Percentiles rank a stretch among this genome's conserved stretches.
Evolutionary conservation across 1,140 invertebrate species (phyloP).

Genomic region (Eumeta japonica): DNA sequence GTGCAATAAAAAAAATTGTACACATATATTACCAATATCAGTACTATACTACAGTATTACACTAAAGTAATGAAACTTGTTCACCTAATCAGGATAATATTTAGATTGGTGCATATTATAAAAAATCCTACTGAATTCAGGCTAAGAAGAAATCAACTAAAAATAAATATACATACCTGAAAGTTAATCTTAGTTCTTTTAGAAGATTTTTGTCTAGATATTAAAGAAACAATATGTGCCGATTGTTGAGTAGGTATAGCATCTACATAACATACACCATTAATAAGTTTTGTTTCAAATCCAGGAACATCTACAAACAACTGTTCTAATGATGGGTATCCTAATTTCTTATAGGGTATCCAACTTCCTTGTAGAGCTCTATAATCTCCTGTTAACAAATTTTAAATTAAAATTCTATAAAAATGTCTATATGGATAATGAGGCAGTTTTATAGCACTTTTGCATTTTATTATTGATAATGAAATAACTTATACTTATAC

Average conservation of each 20-base stretch:
- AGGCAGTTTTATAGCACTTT: not conserved
- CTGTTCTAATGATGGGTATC: slow-evolving; percentile 56
- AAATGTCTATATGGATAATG: not conserved
- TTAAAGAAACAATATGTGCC: slow-evolving; percentile 60
- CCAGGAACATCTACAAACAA: slow-evolving; percentile 58
- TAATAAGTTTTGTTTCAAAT: slow-evolving; percentile 42
- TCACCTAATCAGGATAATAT: not conserved
- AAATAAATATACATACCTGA: not conserved
- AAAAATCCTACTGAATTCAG: not conserved
- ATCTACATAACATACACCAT: slow-evolving; percentile 56
- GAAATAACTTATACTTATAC: slow-evolving; percentile 1
- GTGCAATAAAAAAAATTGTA: not conserved
- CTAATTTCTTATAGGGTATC: slow-evolving; percentile 61
- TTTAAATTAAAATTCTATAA: not conserved
- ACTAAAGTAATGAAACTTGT: not conserved
- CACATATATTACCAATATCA: not conserved
- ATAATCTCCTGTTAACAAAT: slow-evolving; percentile 52
- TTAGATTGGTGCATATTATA: not conserved
- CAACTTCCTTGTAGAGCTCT: slow-evolving; percentile 55
- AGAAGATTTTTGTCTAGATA: slow-evolving; percentile 57
- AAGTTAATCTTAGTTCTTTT: too few species aligned
- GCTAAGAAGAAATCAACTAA: too few species aligned
- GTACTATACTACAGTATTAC: not conserved
- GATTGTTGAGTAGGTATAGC: slow-evolving; percentile 57
- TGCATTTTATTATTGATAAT: not conserved